Evolutionary conservation across 2,888 invertebrate genomes (phyloP).

Genomic region (Orchesella flavescens): DNA sequence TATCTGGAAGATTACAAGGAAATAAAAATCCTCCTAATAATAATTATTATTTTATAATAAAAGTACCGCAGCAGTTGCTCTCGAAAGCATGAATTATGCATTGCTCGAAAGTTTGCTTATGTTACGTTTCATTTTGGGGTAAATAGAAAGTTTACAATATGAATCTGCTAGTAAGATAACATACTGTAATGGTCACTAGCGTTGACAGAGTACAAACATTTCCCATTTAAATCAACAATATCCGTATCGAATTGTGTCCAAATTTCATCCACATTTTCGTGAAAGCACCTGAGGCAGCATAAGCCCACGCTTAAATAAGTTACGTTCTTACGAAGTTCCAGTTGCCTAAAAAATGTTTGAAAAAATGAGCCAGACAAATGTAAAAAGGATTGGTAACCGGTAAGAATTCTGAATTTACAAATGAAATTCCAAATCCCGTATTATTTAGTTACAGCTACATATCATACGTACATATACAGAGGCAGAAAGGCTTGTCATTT

Average conservation of each 20-base stretch:
- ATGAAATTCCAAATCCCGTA: too few relatives aligned
- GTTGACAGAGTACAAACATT: slow-evolving; percentile 13
- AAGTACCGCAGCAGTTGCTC: background rate
- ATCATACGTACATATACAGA: too few relatives aligned
- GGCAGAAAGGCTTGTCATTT: too few relatives aligned
- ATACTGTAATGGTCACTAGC: slow-evolving; percentile 15
- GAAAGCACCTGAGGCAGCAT: slow-evolving; percentile 31
- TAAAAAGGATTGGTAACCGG: too few relatives aligned
- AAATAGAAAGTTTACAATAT: too few relatives aligned
- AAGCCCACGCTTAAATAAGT: slow-evolving; percentile 16
- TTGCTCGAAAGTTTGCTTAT: background rate
- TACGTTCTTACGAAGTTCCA: slow-evolving; percentile 36
- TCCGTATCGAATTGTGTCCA: slow-evolving; percentile 46
- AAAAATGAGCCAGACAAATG: too few relatives aligned
- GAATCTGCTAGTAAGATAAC: background rate
- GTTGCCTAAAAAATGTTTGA: slow-evolving; percentile 26
- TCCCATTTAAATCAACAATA: slow-evolving; percentile 33
- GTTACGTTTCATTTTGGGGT: background rate
- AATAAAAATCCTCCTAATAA: background rate
- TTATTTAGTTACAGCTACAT: too few relatives aligned
- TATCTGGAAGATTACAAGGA: slow-evolving; percentile 3
- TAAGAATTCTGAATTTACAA: too few relatives aligned
- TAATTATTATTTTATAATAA: background rate
- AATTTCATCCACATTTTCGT: slow-evolving; percentile 15
- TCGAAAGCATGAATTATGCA: background rate